phyloP scores from a whole-genome alignment of 2,797 vertebrate genomes.

The Etheostoma nigrum region DNA sequence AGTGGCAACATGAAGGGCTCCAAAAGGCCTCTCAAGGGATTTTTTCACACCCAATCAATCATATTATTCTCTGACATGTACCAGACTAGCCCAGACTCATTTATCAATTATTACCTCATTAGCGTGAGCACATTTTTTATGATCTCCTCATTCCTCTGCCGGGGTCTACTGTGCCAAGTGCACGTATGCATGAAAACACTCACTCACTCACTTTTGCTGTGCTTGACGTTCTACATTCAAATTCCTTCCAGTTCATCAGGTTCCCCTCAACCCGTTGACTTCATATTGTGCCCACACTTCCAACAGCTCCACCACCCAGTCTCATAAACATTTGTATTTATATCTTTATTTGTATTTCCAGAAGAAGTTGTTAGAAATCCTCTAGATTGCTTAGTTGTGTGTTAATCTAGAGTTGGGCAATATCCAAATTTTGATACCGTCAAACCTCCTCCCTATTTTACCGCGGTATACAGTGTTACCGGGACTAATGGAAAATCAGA shows the following conservation, averaged over 20 bases:
- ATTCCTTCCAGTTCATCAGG: neutral
- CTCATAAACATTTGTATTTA: conserved; percentile 2
- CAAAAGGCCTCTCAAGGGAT: neutral
- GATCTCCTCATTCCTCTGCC: conserved; percentile 12
- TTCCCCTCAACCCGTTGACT: neutral
- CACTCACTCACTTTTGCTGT: neutral
- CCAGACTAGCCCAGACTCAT: conserved; percentile 15
- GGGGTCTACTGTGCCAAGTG: neutral
- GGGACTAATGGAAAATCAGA: too few species aligned
- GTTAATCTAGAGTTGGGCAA: neutral
- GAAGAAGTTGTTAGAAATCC: neutral
- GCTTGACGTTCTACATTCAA: too few species aligned
- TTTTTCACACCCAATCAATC: conserved; percentile 17
- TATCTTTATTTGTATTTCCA: neutral
- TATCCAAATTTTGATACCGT: too few species aligned
- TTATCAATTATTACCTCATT: conserved; percentile 32
- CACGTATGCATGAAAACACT: conserved; percentile 11
- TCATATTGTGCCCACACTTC: neutral
- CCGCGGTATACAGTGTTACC: too few species aligned
- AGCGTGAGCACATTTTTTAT: conserved; percentile 2
- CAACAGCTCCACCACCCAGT: neutral
- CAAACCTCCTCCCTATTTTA: too few species aligned
- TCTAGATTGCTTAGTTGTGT: neutral
- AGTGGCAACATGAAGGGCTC: neutral
- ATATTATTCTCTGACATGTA: conserved; percentile 2